Evolutionary conservation across 2,113 vertebrate genomes (phyloP).

Genomic region (Cranoglanis bouderius): DNA sequence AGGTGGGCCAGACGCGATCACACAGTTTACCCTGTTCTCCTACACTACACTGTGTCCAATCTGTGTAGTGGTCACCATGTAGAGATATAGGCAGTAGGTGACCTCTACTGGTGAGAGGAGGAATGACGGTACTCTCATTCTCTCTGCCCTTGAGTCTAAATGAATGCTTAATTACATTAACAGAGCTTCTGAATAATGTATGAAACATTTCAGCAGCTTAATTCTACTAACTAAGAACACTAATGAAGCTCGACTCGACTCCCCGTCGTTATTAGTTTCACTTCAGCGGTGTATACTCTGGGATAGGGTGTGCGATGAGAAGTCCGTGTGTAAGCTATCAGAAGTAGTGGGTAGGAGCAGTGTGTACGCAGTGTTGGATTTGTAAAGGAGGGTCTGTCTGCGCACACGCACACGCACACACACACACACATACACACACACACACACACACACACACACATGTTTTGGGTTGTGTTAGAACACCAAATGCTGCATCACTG

Average conservation of each 20-base stretch:
- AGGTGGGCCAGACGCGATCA: neutral
- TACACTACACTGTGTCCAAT: neutral
- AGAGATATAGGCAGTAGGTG: slow-evolving; percentile 26
- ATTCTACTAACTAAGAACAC: slow-evolving; percentile 26
- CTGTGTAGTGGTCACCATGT: neutral
- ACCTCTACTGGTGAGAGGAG: slow-evolving; percentile 56
- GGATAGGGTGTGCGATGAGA: neutral
- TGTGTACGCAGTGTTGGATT: neutral
- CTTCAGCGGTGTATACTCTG: neutral
- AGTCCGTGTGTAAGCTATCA: neutral
- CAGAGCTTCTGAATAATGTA: slow-evolving; percentile 52
- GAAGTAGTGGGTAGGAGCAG: neutral
- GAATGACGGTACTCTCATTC: neutral
- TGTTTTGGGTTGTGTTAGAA: neutral
- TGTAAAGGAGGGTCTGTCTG: neutral
- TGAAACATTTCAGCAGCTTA: slow-evolving; percentile 28
- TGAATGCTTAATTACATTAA: slow-evolving; percentile 30
- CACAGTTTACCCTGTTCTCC: neutral
- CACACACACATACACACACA: neutral
- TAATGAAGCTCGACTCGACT: slow-evolving; percentile 19
- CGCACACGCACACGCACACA: neutral
- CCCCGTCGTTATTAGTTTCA: neutral
- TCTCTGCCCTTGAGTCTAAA: slow-evolving; percentile 1
- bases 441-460: neutral
- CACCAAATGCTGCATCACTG: neutral